Percentiles rank a stretch among this genome's conserved stretches.
These are phyloP conservation scores for Pandion haliaetus DNA, from an alignment of 2,113 vertebrate genomes.

Conservation along the genomic window DNA sequence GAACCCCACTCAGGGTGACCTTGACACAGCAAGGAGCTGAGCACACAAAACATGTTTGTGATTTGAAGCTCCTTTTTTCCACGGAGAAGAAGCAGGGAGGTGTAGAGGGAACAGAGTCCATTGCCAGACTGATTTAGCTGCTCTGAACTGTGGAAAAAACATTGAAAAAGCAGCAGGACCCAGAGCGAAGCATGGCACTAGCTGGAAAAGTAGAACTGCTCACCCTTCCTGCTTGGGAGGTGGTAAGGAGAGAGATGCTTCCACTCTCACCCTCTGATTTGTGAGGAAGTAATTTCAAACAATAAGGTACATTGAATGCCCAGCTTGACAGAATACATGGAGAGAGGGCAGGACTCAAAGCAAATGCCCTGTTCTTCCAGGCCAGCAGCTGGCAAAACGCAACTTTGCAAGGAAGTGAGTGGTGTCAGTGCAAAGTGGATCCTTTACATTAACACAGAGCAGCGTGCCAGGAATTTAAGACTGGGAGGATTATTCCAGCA, in stretches of 20 bases:
- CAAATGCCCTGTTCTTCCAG: not conserved
- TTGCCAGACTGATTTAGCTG: not conserved
- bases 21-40: not conserved
- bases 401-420: not conserved
- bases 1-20: not conserved
- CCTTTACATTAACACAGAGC: not conserved
- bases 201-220: not conserved
- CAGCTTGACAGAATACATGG: not conserved
- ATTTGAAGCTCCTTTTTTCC: not conserved
- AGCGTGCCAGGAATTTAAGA: not conserved
- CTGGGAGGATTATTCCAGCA: not conserved
- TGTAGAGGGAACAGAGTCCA: not conserved
- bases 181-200: not conserved
- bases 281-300: not conserved
- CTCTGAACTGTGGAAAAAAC: not conserved
- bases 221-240: not conserved
- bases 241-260: not conserved
- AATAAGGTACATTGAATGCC: not conserved
- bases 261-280: not conserved
- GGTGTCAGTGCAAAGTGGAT: not conserved
- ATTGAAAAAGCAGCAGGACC: not conserved
- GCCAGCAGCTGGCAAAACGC: not conserved
- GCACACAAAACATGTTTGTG: not conserved
- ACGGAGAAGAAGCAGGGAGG: not conserved
- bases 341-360: not conserved